Percentiles rank a stretch among this genome's conserved stretches.
Evolutionary conservation across 2,797 vertebrate species (phyloP).

Genomic region (Austrolebias charrua): DNA sequence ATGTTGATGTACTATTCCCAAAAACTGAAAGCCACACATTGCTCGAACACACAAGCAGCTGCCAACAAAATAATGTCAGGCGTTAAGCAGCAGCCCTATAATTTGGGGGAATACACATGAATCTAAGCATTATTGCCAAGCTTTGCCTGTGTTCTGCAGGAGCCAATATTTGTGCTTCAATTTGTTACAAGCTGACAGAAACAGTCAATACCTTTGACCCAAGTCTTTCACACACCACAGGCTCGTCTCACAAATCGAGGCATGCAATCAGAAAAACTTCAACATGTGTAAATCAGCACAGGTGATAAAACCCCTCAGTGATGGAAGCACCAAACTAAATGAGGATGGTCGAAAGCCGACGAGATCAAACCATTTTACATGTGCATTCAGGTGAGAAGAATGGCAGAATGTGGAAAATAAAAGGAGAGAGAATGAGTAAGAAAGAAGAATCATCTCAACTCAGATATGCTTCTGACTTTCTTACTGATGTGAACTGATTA

Average conservation of each 20-base stretch:
- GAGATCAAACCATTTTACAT: conserved; percentile 50
- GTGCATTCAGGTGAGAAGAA: conserved; percentile 33
- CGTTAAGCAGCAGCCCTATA: conserved; percentile 26
- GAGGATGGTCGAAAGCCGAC: conserved; percentile 25
- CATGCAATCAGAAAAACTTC: conserved; percentile 47
- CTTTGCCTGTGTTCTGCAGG: conserved; percentile 1
- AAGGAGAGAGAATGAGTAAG: background rate
- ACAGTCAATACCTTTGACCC: conserved; percentile 32
- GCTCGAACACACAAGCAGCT: conserved; percentile 12
- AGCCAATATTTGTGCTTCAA: background rate
- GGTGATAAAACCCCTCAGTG: conserved; percentile 39
- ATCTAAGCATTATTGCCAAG: conserved; percentile 14
- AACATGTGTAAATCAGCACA: conserved; percentile 45
- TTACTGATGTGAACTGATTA: conserved; percentile 26
- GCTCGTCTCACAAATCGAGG: conserved; percentile 25
- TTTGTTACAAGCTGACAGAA: conserved; percentile 26
- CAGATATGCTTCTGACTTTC: conserved; percentile 24
- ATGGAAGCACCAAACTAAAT: conserved; percentile 22
- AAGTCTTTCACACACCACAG: conserved; percentile 29
- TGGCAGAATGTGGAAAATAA: conserved; percentile 2
- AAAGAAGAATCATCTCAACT: conserved; percentile 14
- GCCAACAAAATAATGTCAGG: conserved; percentile 28
- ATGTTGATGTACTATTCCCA: conserved; percentile 4
- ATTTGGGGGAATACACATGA: conserved; percentile 36
- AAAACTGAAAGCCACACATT: conserved; percentile 1